phyloP scores from a whole-genome alignment of 2,113 vertebrate species.

The Notothenia rossii region DNA sequence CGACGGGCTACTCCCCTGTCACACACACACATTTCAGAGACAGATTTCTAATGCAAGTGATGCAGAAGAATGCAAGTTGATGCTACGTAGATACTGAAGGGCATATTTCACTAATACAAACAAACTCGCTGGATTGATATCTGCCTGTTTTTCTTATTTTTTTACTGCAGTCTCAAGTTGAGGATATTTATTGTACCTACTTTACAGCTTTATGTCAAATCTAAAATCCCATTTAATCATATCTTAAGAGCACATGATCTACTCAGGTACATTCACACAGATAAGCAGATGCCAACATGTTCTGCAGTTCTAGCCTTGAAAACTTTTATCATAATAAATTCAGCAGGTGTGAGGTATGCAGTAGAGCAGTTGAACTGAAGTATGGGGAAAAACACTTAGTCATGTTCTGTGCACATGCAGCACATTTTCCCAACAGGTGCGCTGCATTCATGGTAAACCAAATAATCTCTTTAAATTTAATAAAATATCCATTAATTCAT shows the following conservation, averaged over 20 bases:
- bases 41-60: constrained; percentile 16
- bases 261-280: not conserved
- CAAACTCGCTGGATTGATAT: not conserved
- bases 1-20: not conserved
- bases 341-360: not conserved
- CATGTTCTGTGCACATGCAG: not conserved
- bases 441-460: not conserved
- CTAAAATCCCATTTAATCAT: not conserved
- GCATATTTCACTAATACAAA: constrained; percentile 22
- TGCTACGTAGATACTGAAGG: constrained; percentile 18
- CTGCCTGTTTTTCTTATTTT: constrained; percentile 15
- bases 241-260: not conserved
- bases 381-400: constrained; percentile 30
- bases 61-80: constrained; percentile 32
- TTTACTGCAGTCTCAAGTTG: constrained; percentile 4
- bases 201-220: not conserved
- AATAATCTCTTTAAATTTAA: not conserved
- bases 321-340: no score
- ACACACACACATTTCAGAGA: constrained; percentile 19
- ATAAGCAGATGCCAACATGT: not conserved
- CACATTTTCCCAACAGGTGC: not conserved
- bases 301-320: not conserved
- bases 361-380: not conserved
- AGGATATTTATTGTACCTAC: not conserved
- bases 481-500: not conserved